Evolutionary conservation across 2,797 vertebrate genomes (phyloP), one percentile per base, ranked within the genome.

Genomic region (Sciaenops ocellatus): DNA sequence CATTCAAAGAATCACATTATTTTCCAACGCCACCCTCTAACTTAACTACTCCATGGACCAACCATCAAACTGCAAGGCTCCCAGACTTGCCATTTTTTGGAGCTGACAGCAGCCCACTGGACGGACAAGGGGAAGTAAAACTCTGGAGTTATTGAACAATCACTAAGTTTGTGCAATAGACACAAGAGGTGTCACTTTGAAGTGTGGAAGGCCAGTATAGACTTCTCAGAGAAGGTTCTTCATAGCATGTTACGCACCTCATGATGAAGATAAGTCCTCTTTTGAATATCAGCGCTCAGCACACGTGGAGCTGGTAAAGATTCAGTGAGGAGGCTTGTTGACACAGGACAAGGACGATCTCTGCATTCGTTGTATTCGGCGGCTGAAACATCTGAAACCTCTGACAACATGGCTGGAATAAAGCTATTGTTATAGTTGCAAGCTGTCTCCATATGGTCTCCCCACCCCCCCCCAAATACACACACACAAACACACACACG

Each of bases 341-440:
- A 56, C 42, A 57, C 42, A n/a, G 15, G n/a, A 42, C 61, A 17
- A 59, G 28, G 44, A 65, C 13, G 20, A 50, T 73, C 48, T 57
- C 34, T 61, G 30, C 24, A 44, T 50, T 66, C 4, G 15, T 67
- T 67, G 75, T 15, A 38, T 38, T 38, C 0, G 34, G 34, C 8
- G 41, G 76, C 42, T 69, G 50, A 18, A 87, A 80, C 76, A 72
- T 83, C 79, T 69, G 72, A 83, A 72, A 73, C 67, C 68, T 77
- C 63, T 69, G 44, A 83, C 38, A 83, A 48, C 61, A 76, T 46
- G 61, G 64, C 80, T 80, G 48, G 41, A 79, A 82, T 77, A 56
- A 89, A 89, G 67, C 84, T 79, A 88, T 92, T 92, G 85, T 91
- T 80, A 78, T 56, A 77, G 75, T 81, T 42, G 78, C 59, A 80